Conservation (phyloP, 1,140 invertebrate species). For the Magallana ariakensis region DNA sequence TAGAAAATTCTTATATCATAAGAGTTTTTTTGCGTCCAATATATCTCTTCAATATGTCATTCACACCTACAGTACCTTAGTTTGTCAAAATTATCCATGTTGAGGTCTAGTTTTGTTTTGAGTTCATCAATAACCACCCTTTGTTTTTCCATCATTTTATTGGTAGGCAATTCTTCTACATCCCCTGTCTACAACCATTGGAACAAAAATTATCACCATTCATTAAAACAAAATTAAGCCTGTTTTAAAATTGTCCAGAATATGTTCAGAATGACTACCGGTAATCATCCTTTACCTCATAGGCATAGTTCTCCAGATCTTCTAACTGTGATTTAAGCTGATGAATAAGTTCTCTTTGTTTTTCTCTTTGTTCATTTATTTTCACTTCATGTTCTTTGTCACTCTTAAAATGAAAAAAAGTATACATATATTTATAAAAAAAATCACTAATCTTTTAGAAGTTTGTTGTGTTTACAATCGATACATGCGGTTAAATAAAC, state of each 20-base stretch:
- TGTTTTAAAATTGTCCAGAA: too few relatives aligned
- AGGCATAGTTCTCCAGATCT: conserved; percentile 96
- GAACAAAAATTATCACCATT: neutral
- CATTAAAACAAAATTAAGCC: too few relatives aligned
- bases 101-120: conserved; percentile 87
- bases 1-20: too few relatives aligned
- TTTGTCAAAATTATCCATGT: conserved; percentile 87
- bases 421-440: neutral
- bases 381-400: conserved; percentile 84
- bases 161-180: conserved; percentile 87
- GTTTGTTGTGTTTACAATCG: too few relatives aligned
- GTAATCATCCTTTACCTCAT: conserved; percentile 83
- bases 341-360: conserved; percentile 92
- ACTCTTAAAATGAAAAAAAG: conserved; percentile 73
- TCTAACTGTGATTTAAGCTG: conserved; percentile 95
- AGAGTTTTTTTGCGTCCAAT: too few relatives aligned
- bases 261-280: neutral
- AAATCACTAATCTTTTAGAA: too few relatives aligned
- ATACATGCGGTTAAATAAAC: too few relatives aligned
- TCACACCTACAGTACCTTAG: conserved; percentile 64
- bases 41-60: too few relatives aligned
- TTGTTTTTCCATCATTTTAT: conserved; percentile 91
- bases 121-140: conserved; percentile 91
- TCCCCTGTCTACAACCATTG: conserved; percentile 77
- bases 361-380: conserved; percentile 84